Conservation (phyloP, 2,888 invertebrate genomes). For the Nomada fabriciana region DNA sequence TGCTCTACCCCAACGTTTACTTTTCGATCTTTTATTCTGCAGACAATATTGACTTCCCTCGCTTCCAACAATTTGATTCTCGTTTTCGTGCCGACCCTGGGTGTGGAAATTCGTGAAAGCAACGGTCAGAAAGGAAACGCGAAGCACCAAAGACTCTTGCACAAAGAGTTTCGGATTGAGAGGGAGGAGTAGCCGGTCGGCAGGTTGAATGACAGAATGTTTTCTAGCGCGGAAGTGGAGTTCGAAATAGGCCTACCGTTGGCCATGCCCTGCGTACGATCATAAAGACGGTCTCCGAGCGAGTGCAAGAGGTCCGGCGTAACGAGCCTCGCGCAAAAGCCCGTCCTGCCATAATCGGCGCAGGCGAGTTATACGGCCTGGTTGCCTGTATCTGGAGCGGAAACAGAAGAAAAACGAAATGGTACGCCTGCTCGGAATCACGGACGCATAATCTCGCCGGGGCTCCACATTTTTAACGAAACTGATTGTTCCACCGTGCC, state of each 20-base stretch:
- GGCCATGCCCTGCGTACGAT: conserved; percentile 39
- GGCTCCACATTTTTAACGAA: conserved; percentile 26
- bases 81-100: too few relatives aligned
- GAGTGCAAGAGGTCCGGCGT: conserved; percentile 36
- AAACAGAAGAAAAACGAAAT: conserved; percentile 81
- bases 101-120: too few relatives aligned
- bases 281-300: conserved; percentile 50
- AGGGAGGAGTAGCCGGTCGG: background rate
- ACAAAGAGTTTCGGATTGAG: background rate
- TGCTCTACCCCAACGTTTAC: too few relatives aligned
- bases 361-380: conserved; percentile 77
- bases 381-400: conserved; percentile 82
- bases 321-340: conserved; percentile 68
- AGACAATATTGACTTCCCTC: too few relatives aligned
- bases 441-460: conserved; percentile 42
- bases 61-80: too few relatives aligned
- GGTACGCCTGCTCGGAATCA: conserved; percentile 59
- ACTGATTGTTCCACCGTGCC: background rate
- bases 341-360: conserved; percentile 72
- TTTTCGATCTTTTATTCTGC: too few relatives aligned
- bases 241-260: conserved; percentile 61
- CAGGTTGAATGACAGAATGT: conserved; percentile 52
- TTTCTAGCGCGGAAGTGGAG: conserved; percentile 51
- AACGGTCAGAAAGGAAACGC: background rate
- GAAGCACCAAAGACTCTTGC: background rate